Evolutionary conservation across 1,140 invertebrate genomes (phyloP).

Genomic region (Epicauta chinensis): DNA sequence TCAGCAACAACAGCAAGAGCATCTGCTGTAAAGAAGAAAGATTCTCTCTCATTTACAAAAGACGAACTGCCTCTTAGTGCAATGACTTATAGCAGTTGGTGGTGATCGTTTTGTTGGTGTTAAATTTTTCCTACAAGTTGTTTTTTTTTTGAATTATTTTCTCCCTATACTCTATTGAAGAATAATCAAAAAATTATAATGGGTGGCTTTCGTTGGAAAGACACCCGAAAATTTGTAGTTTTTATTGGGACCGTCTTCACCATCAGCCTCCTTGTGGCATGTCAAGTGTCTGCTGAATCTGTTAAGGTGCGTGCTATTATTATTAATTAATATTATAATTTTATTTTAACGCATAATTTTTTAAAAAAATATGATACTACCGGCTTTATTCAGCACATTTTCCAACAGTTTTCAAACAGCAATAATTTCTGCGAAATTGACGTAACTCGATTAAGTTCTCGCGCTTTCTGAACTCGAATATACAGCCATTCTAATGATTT

Average conservation of each 20-base stretch:
- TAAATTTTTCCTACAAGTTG: neutral
- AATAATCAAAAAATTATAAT: neutral
- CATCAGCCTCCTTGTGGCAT: conserved; percentile 3
- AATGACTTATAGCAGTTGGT: conserved; percentile 9
- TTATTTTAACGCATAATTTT: too few species aligned
- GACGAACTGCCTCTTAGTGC: conserved; percentile 5
- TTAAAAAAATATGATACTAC: too few species aligned
- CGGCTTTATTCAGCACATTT: too few species aligned
- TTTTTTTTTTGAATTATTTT: too few species aligned
- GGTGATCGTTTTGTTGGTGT: conserved; percentile 6
- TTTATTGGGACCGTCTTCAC: conserved; percentile 4
- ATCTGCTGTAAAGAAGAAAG: conserved; percentile 5
- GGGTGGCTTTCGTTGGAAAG: conserved; percentile 11
- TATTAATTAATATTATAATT: too few species aligned
- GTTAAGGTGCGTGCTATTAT: conserved; percentile 10
- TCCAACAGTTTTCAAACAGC: too few species aligned
- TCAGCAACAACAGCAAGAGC: neutral
- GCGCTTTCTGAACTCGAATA: too few species aligned
- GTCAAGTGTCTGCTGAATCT: conserved; percentile 18
- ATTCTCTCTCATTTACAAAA: neutral
- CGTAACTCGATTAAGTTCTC: too few species aligned
- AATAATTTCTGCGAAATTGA: too few species aligned
- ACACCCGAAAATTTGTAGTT: conserved; percentile 13
- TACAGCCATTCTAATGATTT: too few species aligned
- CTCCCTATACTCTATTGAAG: too few species aligned